Evolutionary conservation across 2,888 invertebrate genomes (phyloP), one percentile per base, ranked within the genome.

Genomic region (Chalcosyrphus nemorum): DNA sequence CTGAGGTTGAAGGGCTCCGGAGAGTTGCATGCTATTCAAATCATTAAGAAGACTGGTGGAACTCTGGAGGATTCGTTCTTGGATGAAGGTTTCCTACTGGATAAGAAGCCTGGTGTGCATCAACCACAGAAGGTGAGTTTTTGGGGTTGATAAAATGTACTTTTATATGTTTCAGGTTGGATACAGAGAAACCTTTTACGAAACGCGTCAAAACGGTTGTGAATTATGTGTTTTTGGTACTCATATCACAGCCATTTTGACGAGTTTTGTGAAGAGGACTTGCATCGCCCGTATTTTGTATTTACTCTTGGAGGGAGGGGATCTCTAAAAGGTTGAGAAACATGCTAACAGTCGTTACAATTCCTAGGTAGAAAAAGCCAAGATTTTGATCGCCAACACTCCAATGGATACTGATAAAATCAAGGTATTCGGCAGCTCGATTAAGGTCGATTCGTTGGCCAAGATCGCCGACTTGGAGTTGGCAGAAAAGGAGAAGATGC

Each of bases 401-500:
- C 98, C 99, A 0, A 99, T 99, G 99, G 99, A 99, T 92, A 98
- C 99, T 0, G 99, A 99, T 90, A 99, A 99, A 92, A 98, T 99
- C 87, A 99, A 99, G 93, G 95, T 99, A 19, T 99, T 99, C 92
- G 99, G 99, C 50, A 98, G 98, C 45, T 95, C 97, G 86, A 98
- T 97, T 86, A 95, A 97, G 89, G 97, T 97, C 0, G 97, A 97
- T 90, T 97, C 97, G 0, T 95, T 97, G 94, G 95, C 97, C 0
- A 97, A 99, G 92, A 97, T 99, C 86, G 99, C 99, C 3, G 99
- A 99, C 89, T 92, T 99, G 61, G 99, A 99, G 92, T 92, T 96
- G 54, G 99, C 99, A 1, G 99, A 99, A 90, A 99, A 99, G 90
- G 98, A 99, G 90, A 99, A 99, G 91, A 99, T 99, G 99, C 99